Base-by-base conservation (phyloP, 2,113 vertebrate genomes). In the Casuarius casuarius region DNA sequence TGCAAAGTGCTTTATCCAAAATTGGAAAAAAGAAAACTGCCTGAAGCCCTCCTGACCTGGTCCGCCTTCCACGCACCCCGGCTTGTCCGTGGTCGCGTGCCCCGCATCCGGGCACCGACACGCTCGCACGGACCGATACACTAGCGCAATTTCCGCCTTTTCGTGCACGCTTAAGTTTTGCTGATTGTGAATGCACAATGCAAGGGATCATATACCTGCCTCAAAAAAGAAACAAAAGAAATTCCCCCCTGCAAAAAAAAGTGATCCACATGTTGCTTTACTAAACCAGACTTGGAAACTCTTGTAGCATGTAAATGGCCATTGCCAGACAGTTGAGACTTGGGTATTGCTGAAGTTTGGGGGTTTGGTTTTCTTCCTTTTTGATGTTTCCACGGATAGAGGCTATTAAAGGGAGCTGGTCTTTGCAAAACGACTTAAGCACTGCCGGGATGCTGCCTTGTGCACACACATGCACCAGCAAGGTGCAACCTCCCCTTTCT, bases 81-180 rank as follows among this genome's bases (percentile, higher is more conserved):
- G 19, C 42, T 49, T 29, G 5, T 0, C 11, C 20, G 2, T 3
- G 17, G 35, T 6, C 40, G 22, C 3, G 0, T 0, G 14, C 35
- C 48, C 22, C 0, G 0, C 11, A n/a, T 17, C 7, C 4, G 15
- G 63, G 8, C 4, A 0, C 12, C 13, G 31, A 14, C 5, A 48
- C 16, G 46, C 46, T 46, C 46, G 16, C 46, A 46, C 46, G 3
- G 2, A 23, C 10, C 3, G 20, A 31, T 3, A 51, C 1, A 0
- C 3, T 10, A 59, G 31, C 26, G 17, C 5, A 61, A 4, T 59
- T 74, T 2, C 4, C 44, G 40, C 4, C 2, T 71, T 77, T 85
- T 31, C 7, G 9, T 31, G 38, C 8, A 0, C 0, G 0, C 12
- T 3, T 12, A 31, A 38, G 8, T 4, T 15, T 7, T 44, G 40